Percentiles rank a stretch among this genome's conserved stretches.
Conservation (phyloP, 1,140 invertebrate genomes). For the Pogonognathellus flavescens region DNA sequence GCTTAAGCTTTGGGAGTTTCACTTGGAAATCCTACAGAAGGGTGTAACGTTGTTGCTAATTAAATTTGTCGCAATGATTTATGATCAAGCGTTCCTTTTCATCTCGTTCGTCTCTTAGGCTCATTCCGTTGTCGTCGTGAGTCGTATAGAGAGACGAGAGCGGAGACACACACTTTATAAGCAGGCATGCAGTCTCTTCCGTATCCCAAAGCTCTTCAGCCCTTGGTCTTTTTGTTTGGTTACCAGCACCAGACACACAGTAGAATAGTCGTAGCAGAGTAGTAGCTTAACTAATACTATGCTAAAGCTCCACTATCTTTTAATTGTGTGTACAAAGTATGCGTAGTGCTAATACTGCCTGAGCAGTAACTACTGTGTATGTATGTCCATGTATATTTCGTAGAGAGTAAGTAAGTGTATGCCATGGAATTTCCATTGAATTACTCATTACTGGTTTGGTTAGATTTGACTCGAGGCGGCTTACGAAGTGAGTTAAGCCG, state of each 20-base stretch:
- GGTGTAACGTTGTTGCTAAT: constrained; percentile 62
- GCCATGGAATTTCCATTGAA: constrained; percentile 16
- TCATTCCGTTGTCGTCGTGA: constrained; percentile 14
- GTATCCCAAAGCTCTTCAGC: constrained; percentile 11
- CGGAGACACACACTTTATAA: neutral
- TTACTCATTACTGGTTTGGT: constrained; percentile 34
- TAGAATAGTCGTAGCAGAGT: too few species aligned
- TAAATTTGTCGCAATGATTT: constrained; percentile 67
- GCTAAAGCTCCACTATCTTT: neutral
- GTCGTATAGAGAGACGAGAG: neutral
- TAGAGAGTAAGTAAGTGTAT: neutral
- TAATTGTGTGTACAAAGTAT: neutral
- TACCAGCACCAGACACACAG: too few species aligned
- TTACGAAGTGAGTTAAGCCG: constrained; percentile 26
- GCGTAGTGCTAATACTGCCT: too few species aligned
- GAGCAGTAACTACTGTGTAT: neutral
- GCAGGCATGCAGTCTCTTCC: neutral
- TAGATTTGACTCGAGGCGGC: neutral
- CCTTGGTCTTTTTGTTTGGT: constrained; percentile 6
- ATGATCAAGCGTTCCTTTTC: constrained; percentile 63
- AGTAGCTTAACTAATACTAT: too few species aligned
- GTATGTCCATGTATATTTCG: neutral
- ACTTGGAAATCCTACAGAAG: constrained; percentile 42
- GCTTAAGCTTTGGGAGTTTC: constrained; percentile 45
- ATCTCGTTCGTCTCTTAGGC: constrained; percentile 55